A percentile compares a stretch with the other conserved stretches of the same genome.
Evolutionary conservation across 1,140 invertebrate species (phyloP).

Genomic region (Riptortus pedestris): DNA sequence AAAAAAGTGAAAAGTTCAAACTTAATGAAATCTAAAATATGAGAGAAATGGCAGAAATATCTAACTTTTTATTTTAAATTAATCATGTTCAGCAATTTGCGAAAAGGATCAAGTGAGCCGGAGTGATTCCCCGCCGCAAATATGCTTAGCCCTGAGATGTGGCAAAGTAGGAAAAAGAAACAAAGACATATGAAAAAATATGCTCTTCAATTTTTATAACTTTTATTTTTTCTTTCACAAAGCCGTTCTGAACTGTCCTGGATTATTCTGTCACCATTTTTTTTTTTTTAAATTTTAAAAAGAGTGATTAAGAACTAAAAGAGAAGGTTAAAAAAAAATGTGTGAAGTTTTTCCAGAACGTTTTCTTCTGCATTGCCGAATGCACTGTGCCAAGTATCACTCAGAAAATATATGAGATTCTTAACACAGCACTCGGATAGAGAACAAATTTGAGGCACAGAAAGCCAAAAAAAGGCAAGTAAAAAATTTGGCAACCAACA

Average conservation of each 20-base stretch:
- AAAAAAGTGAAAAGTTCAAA: no score
- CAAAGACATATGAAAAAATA: background rate
- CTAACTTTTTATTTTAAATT: no score
- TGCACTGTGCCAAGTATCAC: slow-evolving; percentile 7
- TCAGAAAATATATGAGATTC: background rate
- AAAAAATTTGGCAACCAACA: no score
- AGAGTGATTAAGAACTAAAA: background rate
- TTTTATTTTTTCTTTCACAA: background rate
- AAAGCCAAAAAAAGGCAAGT: no score
- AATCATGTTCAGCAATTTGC: no score
- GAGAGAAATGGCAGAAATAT: no score
- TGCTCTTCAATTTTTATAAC: background rate
- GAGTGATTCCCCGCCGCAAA: slow-evolving; percentile 15
- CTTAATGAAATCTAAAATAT: no score
- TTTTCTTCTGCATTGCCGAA: slow-evolving; percentile 9
- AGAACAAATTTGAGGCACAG: no score
- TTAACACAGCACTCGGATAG: slow-evolving; percentile 14
- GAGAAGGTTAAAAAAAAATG: slow-evolving; percentile 8
- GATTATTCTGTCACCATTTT: slow-evolving; percentile 9
- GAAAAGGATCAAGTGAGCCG: slow-evolving; percentile 7
- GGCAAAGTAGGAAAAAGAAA: slow-evolving; percentile 5
- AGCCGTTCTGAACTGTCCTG: slow-evolving; percentile 4
- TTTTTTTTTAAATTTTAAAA: background rate
- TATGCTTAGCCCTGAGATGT: slow-evolving; percentile 18
- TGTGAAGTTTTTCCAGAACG: slow-evolving; percentile 15